Evolutionary conservation across 2,888 invertebrate genomes (phyloP), one percentile per base, ranked within the genome.

Genomic region (Drosophila nr. fundita): DNA sequence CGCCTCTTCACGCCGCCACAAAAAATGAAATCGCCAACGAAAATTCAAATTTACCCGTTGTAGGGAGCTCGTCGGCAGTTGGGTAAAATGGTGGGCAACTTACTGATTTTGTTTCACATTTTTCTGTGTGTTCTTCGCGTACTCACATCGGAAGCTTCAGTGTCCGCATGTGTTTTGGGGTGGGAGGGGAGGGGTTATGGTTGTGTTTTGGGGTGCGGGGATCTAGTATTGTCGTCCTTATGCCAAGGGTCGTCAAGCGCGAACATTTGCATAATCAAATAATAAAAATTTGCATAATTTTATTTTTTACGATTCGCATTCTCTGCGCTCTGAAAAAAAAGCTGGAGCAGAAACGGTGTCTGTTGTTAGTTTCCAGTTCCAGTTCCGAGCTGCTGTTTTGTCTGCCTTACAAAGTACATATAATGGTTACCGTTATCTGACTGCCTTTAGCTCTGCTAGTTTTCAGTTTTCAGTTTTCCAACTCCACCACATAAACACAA

Each of bases 261-360:
- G 83, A 80, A 90, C 90, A 92, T 92, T 93, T 92, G 92, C 92
- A 92, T 92, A 92, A 92, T 93, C 92, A 93, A 92, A 93, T 92
- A 91, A 91, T 92, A 89, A 91, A 92, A 92, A 91, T 92, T 92
- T 92, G 91, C 92, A 92, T 92, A 90, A 90, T 91, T 85, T 89
- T 82, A 85, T 90, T 91, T 91, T 91, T 91, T 87, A 90, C 80
- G 89, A 89, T 87, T 82, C 90, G 76, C 75, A 73, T 70, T 73
- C 86, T 69, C 64, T 49, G 67, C 63, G 32, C 53, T 21, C 49
- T 54, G 24, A 59, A 62, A 61, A 72, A 69, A 21, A 54, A 54
- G 3, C n/a, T 27, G 45, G 13, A 15, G 15, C 45, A 57, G 69
- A 42, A 53, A 55, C 61, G 54, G 53, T 74, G 74, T 61, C 60